Percentiles rank a stretch among this genome's conserved stretches.
Evolutionary conservation across 2,113 vertebrate genomes (phyloP).

Genomic region (Panurus biarmicus): DNA sequence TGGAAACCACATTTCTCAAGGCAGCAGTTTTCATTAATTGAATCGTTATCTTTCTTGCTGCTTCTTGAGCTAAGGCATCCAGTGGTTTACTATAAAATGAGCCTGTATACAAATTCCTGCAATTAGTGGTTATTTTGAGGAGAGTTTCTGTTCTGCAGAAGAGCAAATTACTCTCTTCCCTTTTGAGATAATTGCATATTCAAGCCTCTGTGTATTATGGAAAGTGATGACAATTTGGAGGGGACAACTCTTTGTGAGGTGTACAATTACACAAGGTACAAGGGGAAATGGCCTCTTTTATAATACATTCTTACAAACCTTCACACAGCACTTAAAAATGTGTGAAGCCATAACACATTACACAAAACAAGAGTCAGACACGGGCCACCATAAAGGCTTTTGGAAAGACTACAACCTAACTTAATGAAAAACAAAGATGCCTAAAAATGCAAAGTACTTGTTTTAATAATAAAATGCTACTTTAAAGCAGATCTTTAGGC

Average conservation of each 20-base stretch:
- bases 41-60: background rate
- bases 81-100: background rate
- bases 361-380: background rate
- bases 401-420: background rate
- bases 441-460: background rate
- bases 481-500: constrained; percentile 48
- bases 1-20: background rate
- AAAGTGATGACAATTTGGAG: background rate
- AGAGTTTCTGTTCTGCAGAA: background rate
- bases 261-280: background rate
- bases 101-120: background rate
- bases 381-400: background rate
- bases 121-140: background rate
- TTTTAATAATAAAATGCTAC: background rate
- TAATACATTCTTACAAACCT: background rate
- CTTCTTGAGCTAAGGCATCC: background rate
- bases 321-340: background rate
- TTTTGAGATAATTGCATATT: background rate
- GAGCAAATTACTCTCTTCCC: background rate
- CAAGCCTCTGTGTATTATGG: background rate
- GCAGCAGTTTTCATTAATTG: background rate
- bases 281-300: background rate
- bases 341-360: background rate
- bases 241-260: background rate
- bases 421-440: background rate